phyloP scores from a whole-genome alignment of 2,797 vertebrate genomes.

The Pseudochaenichthys georgianus region DNA sequence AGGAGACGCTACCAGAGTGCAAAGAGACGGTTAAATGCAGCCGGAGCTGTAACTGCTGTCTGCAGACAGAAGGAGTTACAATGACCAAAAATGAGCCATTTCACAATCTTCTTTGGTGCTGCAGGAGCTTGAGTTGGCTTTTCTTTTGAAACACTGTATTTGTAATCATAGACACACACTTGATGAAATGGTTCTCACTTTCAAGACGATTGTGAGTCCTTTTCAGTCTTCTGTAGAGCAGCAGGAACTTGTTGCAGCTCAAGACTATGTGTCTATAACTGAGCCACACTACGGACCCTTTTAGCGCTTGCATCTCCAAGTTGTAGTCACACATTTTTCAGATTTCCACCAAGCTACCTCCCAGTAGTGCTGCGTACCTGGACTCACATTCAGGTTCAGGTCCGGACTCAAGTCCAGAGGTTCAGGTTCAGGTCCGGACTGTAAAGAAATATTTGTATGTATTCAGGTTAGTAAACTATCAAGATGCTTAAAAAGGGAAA shows the following conservation, averaged over 20 bases:
- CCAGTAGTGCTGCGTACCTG: no score
- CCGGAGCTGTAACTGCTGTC: slow-evolving; percentile 4
- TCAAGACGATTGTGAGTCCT: neutral
- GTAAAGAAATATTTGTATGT: no score
- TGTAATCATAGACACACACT: slow-evolving; percentile 3
- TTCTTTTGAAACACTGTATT: neutral
- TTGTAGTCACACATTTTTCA: no score
- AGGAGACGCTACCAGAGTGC: slow-evolving; percentile 39
- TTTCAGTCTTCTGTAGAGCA: neutral
- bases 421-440: no score
- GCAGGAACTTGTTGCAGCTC: neutral
- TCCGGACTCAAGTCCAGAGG: no score
- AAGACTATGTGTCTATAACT: no score
- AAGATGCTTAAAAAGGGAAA: no score
- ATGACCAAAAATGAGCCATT: neutral
- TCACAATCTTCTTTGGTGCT: neutral
- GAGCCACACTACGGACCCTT: no score
- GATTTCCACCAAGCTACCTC: no score
- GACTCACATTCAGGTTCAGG: no score
- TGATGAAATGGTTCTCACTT: neutral
- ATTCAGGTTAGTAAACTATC: no score
- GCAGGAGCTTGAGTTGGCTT: slow-evolving; percentile 6
- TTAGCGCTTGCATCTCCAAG: no score
- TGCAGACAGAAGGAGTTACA: neutral
- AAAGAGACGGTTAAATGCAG: slow-evolving; percentile 18